Evolutionary conservation across 2,113 vertebrate species (phyloP), one percentile per base, ranked within the genome.

Genomic region (Platycercus adscitus): DNA sequence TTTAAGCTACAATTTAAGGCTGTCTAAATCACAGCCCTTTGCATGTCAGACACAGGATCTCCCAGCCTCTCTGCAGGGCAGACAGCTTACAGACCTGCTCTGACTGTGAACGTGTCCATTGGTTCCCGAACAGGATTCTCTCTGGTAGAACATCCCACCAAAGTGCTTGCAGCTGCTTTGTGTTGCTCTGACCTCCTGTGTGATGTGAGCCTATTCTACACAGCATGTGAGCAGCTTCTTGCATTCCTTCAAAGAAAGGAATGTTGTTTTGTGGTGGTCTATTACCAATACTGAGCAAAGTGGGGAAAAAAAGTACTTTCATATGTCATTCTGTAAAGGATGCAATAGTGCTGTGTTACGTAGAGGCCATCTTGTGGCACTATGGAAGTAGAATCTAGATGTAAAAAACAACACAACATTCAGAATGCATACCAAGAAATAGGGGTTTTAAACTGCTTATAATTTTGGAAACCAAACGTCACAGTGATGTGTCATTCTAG

Each of bases 331-430:
- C 76, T 53, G 19, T 56, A 50, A 47, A 78, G 65, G 47, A n/a
- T 83, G 24, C 4, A 9, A n/a, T 50, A 76, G 47, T 41, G 29
- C 39, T 69, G 11, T 20, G 17, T 65, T 79, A 26, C 35, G 39
- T 35, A 66, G 43, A 77, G 49, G 89, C 87, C 87, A 86, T 75
- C 87, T 93, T 88, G 89, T 91, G 91, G 86, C 63, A 29, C 50
- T 66, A 50, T 5, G 26, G 31, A 93, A 82, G 29, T 46, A 83
- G 49, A 81, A 91, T 43, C 16, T 17, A 50, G 41, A n/a, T 33
- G 17, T 28, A 49, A 66, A 81, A 81, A 79, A 14, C 3, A 71
- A 9, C 41, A 31, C 17, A 46, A 33, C 52, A 37, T 50, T 81
- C 55, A 63, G 39, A 41, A 8, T 37, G 29, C 43, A 14, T 78